These are phyloP conservation scores for Aleiodes leptofemur DNA, from an alignment of 2,888 invertebrate species.

Conservation along the genomic window DNA sequence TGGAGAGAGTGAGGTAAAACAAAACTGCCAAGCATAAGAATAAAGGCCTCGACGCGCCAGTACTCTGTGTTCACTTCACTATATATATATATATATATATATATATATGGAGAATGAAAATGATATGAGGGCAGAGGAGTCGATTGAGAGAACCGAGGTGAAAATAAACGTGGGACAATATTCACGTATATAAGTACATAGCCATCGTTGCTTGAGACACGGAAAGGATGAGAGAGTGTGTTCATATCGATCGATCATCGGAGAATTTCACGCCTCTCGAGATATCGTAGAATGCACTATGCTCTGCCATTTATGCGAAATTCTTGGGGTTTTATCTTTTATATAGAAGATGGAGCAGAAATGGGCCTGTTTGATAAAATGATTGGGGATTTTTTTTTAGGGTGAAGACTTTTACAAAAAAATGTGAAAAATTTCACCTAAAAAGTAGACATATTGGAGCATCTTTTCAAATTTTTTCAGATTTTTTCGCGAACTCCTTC, in stretches of 20 bases:
- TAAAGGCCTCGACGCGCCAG: not conserved
- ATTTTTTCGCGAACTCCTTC: too few species aligned
- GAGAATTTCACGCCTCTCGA: constrained; percentile 24
- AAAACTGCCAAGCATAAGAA: not conserved
- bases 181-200: constrained; percentile 16
- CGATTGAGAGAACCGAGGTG: constrained; percentile 22
- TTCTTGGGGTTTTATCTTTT: constrained; percentile 23
- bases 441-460: not conserved
- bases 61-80: too few species aligned
- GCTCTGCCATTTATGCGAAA: constrained; percentile 7
- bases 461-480: too few species aligned
- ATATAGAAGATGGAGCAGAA: too few species aligned
- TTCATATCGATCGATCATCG: constrained; percentile 20
- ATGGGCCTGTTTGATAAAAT: too few species aligned
- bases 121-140: constrained; percentile 17
- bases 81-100: not conserved
- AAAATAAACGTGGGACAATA: constrained; percentile 27
- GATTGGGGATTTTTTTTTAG: too few species aligned
- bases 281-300: constrained; percentile 31
- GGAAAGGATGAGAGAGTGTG: constrained; percentile 8
- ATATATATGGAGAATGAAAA: not conserved
- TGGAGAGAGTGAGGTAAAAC: too few species aligned
- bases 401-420: too few species aligned
- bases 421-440: too few species aligned
- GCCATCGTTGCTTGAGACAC: constrained; percentile 17